These are phyloP conservation scores for Caenorhabditis plicata DNA, from an alignment of 2,888 invertebrate species.

Conservation along the genomic window DNA sequence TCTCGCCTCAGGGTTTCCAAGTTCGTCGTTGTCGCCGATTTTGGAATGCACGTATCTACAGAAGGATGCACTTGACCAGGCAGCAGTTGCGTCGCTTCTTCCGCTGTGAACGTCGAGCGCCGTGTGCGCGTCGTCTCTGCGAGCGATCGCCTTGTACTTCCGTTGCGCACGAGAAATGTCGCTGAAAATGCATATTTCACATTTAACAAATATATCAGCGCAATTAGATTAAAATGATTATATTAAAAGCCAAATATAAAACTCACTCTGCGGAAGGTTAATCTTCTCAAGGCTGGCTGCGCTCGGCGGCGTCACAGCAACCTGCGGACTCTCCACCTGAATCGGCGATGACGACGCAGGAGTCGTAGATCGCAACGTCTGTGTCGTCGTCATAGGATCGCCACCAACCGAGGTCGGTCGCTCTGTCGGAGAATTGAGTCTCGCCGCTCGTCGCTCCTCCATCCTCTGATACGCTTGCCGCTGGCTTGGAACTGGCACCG, in stretches of 20 bases:
- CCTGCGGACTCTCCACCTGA: background rate
- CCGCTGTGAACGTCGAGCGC: slow-evolving; percentile 30
- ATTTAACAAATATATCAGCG: background rate
- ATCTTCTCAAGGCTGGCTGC: slow-evolving; percentile 50
- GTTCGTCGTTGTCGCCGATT: slow-evolving; percentile 46
- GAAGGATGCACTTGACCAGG: slow-evolving; percentile 33
- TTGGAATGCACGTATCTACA: slow-evolving; percentile 35
- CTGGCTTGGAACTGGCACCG: slow-evolving; percentile 65
- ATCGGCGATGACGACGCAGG: slow-evolving; percentile 4
- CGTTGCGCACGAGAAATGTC: slow-evolving; percentile 31
- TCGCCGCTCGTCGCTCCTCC: slow-evolving; percentile 50
- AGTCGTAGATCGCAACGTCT: background rate
- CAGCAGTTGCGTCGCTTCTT: slow-evolving; percentile 24
- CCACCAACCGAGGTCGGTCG: slow-evolving; percentile 12
- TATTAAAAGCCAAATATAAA: slow-evolving; percentile 6
- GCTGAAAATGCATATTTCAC: slow-evolving; percentile 20
- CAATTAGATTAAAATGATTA: background rate
- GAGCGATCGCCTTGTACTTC: slow-evolving; percentile 21
- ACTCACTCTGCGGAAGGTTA: slow-evolving; percentile 57
- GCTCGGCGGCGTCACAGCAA: slow-evolving; percentile 9
- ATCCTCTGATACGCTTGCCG: slow-evolving; percentile 57
- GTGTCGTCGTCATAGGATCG: background rate
- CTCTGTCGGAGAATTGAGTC: slow-evolving; percentile 2
- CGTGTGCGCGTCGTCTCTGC: slow-evolving; percentile 23
- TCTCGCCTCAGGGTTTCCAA: slow-evolving; percentile 20